Base-by-base conservation (phyloP, 2,888 invertebrate genomes). In the Stomorhina lunata region DNA sequence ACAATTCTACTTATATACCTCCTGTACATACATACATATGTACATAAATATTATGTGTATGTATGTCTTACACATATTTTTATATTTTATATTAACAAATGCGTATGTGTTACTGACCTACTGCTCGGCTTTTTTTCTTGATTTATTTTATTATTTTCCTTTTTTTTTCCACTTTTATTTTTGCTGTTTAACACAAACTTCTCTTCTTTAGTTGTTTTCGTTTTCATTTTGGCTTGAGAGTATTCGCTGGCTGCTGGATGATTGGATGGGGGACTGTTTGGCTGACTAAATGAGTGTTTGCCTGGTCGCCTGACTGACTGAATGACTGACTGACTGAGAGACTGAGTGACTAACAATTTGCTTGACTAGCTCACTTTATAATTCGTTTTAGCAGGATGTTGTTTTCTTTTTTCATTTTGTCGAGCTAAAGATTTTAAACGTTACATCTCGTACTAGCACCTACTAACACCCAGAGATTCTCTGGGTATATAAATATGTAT, bases 51-150 rank as follows among this genome's bases (percentile, higher is more conserved):
- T 32, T 32, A 34, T 66, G 48, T 50, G 34, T 53, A 53, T 55
- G 53, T 53, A 22, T 15, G 29, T 45, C 25, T 32, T 63, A 12
- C 25, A 40, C 43, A 69, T 32, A 53, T 32, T 37, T 50, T 29
- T 37, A 25, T 43, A 68, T 53, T 32, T 40, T 40, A 29, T 66
- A 59, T 48, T 66, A 79, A 45, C 29, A 73, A 73, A 80, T 55
- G 69, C 48, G 82, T 78, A 59, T 79, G 75, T 82, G 76, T 79
- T 82, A 82, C 82, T 82, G 82, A 82, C 82, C 82, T 82, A 82
- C 82, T 82, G 82, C 61, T 82, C 82, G 75, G 68, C 29, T 71
- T 80, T 75, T 32, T 32, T 63, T 63, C 43, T 59, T 71, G 69
- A 29, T 65, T 45, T 53, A 17, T 57, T n/a, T n/a, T n/a, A n/a